Percentiles rank a stretch among this genome's conserved stretches.
Evolutionary conservation across 1,140 invertebrate species (phyloP).

Genomic region (Pteromalus puparum): DNA sequence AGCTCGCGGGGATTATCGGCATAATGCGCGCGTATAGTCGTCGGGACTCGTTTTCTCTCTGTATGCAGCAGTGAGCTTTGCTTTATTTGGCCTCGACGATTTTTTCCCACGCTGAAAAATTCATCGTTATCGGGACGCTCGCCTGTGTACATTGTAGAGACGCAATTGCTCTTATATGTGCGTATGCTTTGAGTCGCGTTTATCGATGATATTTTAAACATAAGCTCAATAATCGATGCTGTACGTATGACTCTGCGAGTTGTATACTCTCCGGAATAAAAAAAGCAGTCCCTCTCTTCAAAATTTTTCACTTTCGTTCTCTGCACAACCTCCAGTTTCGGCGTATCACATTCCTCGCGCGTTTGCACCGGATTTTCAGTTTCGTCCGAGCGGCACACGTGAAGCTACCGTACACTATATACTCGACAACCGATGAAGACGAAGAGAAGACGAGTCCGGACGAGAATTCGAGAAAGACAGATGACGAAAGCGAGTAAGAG

Average conservation of each 20-base stretch:
- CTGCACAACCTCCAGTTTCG: not conserved
- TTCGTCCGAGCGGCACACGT: constrained; percentile 61
- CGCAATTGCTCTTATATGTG: constrained; percentile 15
- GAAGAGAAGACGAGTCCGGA: constrained; percentile 53
- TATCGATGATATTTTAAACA: constrained; percentile 19
- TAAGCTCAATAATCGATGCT: not conserved
- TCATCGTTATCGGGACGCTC: constrained; percentile 28
- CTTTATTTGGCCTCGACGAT: not conserved
- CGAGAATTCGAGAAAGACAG: constrained; percentile 53
- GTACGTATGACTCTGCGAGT: no score
- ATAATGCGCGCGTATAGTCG: not conserved
- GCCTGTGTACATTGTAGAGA: not conserved
- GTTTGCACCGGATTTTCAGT: constrained; percentile 66
- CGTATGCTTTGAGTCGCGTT: not conserved
- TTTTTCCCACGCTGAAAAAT: constrained; percentile 46
- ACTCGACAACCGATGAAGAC: constrained; percentile 9
- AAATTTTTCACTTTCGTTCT: constrained; percentile 58
- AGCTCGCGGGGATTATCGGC: constrained; percentile 20
- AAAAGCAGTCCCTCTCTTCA: not conserved
- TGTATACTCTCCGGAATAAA: not conserved
- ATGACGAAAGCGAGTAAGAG: constrained; percentile 19
- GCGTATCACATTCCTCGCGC: constrained; percentile 63
- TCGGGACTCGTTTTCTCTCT: not conserved
- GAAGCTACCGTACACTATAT: not conserved
- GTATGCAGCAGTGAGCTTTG: not conserved